Evolutionary conservation across 2,797 vertebrate genomes (phyloP).

Genomic region (Girardinus metallicus): DNA sequence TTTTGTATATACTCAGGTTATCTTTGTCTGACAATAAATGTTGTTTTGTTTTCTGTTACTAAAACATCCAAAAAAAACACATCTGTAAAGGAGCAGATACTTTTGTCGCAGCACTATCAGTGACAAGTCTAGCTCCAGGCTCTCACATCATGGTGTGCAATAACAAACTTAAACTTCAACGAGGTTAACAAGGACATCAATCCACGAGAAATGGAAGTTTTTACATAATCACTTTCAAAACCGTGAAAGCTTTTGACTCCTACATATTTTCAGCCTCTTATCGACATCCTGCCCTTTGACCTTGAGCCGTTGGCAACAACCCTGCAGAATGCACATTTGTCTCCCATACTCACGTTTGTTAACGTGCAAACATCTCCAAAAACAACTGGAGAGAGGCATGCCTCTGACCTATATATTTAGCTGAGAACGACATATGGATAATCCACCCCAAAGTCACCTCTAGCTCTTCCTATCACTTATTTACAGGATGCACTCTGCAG

Average conservation of each 20-base stretch:
- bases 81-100: background rate
- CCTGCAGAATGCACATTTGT: background rate
- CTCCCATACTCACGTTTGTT: conserved; percentile 42
- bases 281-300: conserved; percentile 47
- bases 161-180: background rate
- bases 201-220: background rate
- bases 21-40: background rate
- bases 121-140: background rate
- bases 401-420: conserved; percentile 58
- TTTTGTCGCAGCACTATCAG: background rate
- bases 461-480: conserved; percentile 74
- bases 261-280: conserved; percentile 30
- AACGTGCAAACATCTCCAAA: conserved; percentile 59
- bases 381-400: conserved; percentile 38
- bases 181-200: background rate
- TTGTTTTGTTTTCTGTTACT: too few species aligned
- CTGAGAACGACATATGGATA: conserved; percentile 57
- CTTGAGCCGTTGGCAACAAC: conserved; percentile 12
- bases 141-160: background rate
- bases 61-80: too few species aligned
- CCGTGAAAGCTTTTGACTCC: conserved; percentile 15
- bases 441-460: conserved; percentile 51
- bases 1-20: background rate
- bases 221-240: background rate
- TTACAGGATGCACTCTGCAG: conserved; percentile 64